Percentiles rank a stretch among this genome's conserved stretches.
Evolutionary conservation across 2,797 vertebrate genomes (phyloP).

Genomic region (Myripristis jacobus): DNA sequence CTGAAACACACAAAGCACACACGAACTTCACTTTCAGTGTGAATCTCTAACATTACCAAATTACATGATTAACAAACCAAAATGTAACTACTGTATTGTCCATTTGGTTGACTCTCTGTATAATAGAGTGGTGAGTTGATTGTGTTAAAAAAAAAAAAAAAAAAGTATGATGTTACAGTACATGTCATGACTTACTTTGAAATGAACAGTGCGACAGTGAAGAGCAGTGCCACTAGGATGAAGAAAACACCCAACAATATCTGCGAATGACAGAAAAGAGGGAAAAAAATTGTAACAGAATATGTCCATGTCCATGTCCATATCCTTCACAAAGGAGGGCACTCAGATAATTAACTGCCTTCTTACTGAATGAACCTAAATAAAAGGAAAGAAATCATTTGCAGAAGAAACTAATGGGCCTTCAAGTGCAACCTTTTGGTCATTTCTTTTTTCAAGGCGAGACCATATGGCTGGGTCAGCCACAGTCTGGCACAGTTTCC

Average conservation of each 20-base stretch:
- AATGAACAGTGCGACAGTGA: slow-evolving; percentile 93
- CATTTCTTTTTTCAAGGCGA: slow-evolving; percentile 66
- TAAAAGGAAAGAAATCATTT: slow-evolving; percentile 32
- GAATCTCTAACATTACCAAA: neutral
- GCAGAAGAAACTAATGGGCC: slow-evolving; percentile 30
- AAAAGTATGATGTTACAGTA: neutral
- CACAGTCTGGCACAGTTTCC: slow-evolving; percentile 64
- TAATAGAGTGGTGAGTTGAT: neutral
- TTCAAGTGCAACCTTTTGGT: slow-evolving; percentile 51
- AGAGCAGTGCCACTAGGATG: slow-evolving; percentile 94
- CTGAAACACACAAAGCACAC: slow-evolving; percentile 80
- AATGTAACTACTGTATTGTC: neutral
- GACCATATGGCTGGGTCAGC: slow-evolving; percentile 74
- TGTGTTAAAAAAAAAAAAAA: neutral
- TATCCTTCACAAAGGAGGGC: no score
- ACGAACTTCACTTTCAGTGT: neutral
- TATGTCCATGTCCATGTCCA: no score
- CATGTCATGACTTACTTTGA: slow-evolving; percentile 92
- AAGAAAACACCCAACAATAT: slow-evolving; percentile 94
- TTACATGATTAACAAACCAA: neutral
- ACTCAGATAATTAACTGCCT: neutral
- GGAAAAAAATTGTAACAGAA: no score
- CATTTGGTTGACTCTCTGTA: neutral
- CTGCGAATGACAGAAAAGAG: slow-evolving; percentile 78
- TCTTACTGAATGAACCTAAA: neutral